Conservation (phyloP, 1,140 invertebrate genomes). For the Oedothorax gibbosus region DNA sequence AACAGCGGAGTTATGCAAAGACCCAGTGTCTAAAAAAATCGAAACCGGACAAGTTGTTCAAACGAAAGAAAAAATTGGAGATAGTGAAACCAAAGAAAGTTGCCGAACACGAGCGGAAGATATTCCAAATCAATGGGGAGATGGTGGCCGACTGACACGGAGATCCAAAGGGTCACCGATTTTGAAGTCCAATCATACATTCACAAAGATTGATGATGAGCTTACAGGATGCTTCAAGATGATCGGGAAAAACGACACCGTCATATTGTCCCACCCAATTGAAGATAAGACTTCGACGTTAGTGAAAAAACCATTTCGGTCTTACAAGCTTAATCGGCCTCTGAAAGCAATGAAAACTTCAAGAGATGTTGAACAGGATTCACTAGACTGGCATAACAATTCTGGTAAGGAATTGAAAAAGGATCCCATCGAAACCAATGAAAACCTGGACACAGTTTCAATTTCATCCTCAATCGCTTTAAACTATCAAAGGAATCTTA, state of each 20-base stretch:
- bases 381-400: background rate
- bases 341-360: background rate
- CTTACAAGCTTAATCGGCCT: constrained; percentile 6
- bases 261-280: background rate
- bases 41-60: background rate
- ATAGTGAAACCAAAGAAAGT: background rate
- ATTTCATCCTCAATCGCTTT: background rate
- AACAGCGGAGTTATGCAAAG: background rate
- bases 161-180: background rate
- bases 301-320: background rate
- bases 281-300: background rate
- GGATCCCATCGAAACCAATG: background rate
- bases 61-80: too few relatives aligned
- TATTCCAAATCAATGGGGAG: background rate
- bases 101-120: background rate
- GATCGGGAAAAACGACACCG: too few relatives aligned
- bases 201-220: background rate
- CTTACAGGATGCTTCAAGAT: background rate
- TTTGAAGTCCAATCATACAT: background rate
- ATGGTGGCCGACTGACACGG: background rate
- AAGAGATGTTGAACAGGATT: background rate
- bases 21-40: background rate
- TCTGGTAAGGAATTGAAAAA: background rate
- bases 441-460: background rate
- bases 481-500: background rate